Evolutionary conservation across 2,888 invertebrate species (phyloP).

Genomic region (Lapara coniferarum): DNA sequence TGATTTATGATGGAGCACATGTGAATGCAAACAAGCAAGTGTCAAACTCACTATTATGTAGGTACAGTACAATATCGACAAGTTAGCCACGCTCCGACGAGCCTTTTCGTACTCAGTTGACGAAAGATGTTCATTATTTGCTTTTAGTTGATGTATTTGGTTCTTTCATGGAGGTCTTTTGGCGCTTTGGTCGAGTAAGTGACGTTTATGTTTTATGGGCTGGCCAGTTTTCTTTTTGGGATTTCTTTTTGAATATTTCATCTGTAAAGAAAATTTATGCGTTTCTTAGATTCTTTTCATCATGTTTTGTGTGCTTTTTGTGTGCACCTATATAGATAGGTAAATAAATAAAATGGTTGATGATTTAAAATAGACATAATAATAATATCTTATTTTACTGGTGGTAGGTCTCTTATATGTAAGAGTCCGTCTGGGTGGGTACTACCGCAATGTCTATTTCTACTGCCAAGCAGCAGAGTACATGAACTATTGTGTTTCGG

Average conservation of each 20-base stretch:
- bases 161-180: conserved; percentile 11
- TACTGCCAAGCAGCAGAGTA: no score
- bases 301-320: neutral
- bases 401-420: no score
- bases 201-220: conserved; percentile 5
- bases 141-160: conserved; percentile 49
- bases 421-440: no score
- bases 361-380: no score
- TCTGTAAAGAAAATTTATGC: no score
- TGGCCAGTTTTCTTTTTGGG: neutral
- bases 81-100: conserved; percentile 64
- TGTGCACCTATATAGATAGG: neutral
- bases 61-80: conserved; percentile 65
- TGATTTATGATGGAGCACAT: conserved; percentile 35
- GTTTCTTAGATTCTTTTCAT: no score
- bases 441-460: no score
- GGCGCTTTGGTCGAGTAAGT: conserved; percentile 13
- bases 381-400: no score
- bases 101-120: conserved; percentile 58
- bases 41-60: conserved; percentile 68
- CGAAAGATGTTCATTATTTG: conserved; percentile 57
- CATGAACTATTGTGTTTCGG: no score
- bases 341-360: neutral
- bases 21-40: conserved; percentile 49
- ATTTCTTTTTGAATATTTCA: no score